Conservation (phyloP, 2,797 vertebrate genomes). For the Falco biarmicus region DNA sequence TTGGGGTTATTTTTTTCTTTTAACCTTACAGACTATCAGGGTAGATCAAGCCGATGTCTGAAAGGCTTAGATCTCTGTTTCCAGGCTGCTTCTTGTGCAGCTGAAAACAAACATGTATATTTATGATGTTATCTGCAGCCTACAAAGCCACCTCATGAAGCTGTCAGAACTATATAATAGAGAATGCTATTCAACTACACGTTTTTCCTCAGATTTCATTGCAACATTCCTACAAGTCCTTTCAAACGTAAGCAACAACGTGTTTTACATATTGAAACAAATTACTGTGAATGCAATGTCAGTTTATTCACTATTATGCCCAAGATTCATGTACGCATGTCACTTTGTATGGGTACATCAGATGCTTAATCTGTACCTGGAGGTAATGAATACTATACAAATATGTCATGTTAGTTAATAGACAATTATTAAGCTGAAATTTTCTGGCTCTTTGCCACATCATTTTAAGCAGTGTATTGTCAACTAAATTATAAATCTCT, state of each 20-base stretch:
- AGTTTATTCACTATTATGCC: constrained; percentile 66
- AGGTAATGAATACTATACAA: constrained; percentile 71
- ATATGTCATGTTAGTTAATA: constrained; percentile 76
- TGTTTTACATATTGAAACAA: constrained; percentile 73
- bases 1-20: neutral
- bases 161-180: constrained; percentile 8
- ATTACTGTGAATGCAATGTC: constrained; percentile 59
- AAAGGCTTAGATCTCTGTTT: neutral
- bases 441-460: constrained; percentile 74
- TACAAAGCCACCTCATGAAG: neutral
- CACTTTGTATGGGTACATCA: constrained; percentile 66
- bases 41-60: neutral
- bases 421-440: constrained; percentile 76
- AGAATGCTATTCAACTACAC: neutral
- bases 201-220: constrained; percentile 23
- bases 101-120: constrained; percentile 26
- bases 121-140: constrained; percentile 21
- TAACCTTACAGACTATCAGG: neutral
- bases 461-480: constrained; percentile 72
- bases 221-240: constrained; percentile 61
- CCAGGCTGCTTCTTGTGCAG: neutral
- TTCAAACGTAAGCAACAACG: constrained; percentile 57
- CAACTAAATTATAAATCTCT: constrained; percentile 71
- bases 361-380: constrained; percentile 76
- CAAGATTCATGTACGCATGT: constrained; percentile 66